phyloP scores from a whole-genome alignment of 2,113 vertebrate species.

The Microcebus murinus region DNA sequence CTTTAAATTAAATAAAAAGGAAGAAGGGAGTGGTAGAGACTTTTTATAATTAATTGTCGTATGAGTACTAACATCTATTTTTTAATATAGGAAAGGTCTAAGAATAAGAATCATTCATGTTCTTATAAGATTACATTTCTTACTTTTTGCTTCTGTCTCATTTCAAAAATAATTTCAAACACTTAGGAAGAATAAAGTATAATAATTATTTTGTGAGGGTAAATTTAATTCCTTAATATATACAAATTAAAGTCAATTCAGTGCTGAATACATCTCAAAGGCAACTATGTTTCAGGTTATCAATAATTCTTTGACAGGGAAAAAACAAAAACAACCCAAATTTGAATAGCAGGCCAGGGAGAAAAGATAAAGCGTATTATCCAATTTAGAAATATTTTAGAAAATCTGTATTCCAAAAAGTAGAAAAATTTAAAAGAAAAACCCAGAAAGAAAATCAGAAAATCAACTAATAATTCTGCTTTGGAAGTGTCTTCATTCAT shows the following conservation, averaged over 20 bases:
- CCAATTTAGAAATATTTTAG: background rate
- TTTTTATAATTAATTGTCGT: conserved; percentile 5
- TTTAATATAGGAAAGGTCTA: background rate
- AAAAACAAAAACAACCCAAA: conserved; percentile 1
- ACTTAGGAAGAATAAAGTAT: background rate
- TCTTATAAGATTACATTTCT: background rate
- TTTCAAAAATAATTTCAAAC: conserved; percentile 25
- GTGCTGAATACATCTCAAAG: background rate
- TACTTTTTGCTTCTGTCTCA: background rate
- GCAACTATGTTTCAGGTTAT: background rate
- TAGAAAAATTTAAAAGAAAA: background rate
- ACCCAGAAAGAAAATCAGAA: background rate
- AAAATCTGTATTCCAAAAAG: background rate
- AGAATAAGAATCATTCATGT: background rate
- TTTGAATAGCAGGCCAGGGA: background rate
- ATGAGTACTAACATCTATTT: background rate
- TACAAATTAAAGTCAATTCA: background rate
- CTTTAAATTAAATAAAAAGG: background rate
- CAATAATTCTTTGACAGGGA: background rate
- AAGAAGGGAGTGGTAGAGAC: background rate
- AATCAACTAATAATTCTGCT: background rate
- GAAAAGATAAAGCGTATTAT: background rate
- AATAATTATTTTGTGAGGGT: background rate
- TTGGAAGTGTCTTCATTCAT: background rate
- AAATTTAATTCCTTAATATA: background rate